Evolutionary conservation across 2,113 vertebrate genomes (phyloP), one percentile per base, ranked within the genome.

Genomic region (Laticauda colubrina): DNA sequence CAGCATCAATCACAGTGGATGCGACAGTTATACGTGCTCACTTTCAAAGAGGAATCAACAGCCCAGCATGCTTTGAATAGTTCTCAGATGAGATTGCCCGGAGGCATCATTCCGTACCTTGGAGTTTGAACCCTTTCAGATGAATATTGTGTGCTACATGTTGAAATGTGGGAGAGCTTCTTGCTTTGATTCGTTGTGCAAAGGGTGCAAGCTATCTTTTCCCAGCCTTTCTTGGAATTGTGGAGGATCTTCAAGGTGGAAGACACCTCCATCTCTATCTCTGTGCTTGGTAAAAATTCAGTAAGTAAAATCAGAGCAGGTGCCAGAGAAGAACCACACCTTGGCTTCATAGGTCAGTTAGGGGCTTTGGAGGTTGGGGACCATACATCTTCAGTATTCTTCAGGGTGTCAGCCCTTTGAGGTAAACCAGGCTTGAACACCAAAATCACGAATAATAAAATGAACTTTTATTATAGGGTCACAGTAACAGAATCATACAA

Each of bases 1-100:
- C 91, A 21, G 4, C 97, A 93, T 94, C 97, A 12, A 5, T n/a
- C 29, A 9, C 4, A 75, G 91, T 92, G 91, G 94, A 95, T 94
- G 0, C 5, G 93, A 39, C 0, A 57, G 56, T 20, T 57, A 4
- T 14, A 23, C 2, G 10, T 29, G 56, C 18, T 21, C 69, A 10
- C 26, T 24, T 55, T 56, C 75, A 26, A 81, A 85, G 87, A 92
- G 39, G 24, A 61, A 9, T 26, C 43, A 9, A 48, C 10, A 55
- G 26, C n/a, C 10, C 12, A 3, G 18, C 24, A 45, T 14, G 11
- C 51, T 5, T 57, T 34, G 87, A 45, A 29, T 64, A 48, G 11
- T 20, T 88, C 59, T 24, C 18, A 34, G 86, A 18, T 92, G 53
- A 55, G n/a, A 20, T 15, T 55, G 39, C 87, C 11, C 23, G 12